Evolutionary conservation across 2,888 invertebrate species (phyloP).

Genomic region (Coenonympha arcania): DNA sequence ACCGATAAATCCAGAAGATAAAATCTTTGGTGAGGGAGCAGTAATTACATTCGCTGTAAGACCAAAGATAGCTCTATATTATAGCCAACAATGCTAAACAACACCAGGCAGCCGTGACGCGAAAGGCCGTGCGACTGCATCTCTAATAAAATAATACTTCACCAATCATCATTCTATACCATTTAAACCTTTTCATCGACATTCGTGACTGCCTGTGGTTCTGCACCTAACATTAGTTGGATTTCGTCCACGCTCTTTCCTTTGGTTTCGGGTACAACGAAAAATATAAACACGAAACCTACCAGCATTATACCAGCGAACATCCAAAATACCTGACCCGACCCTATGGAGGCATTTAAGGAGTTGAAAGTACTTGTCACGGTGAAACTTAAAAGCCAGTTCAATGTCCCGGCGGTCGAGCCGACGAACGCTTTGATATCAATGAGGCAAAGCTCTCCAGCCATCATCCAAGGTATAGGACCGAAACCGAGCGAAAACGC

Average conservation of each 20-base stretch:
- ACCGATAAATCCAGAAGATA: slow-evolving; percentile 28
- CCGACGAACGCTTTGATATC: slow-evolving; percentile 85
- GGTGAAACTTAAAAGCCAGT: slow-evolving; percentile 86
- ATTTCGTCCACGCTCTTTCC: slow-evolving; percentile 81
- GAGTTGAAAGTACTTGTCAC: slow-evolving; percentile 83
- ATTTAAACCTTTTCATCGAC: slow-evolving; percentile 52
- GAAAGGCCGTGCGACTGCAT: too few relatives aligned
- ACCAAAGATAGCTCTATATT: slow-evolving; percentile 34
- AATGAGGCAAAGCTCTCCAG: slow-evolving; percentile 84
- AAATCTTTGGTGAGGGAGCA: slow-evolving; percentile 53
- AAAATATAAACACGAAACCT: slow-evolving; percentile 79
- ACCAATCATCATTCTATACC: slow-evolving; percentile 56
- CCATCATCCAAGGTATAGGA: slow-evolving; percentile 91
- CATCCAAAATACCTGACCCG: slow-evolving; percentile 81
- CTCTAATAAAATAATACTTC: slow-evolving; percentile 44
- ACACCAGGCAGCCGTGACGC: too few relatives aligned
- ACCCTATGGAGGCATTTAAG: slow-evolving; percentile 71
- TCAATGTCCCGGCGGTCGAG: slow-evolving; percentile 85
- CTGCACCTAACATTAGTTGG: slow-evolving; percentile 65
- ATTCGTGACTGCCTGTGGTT: slow-evolving; percentile 37
- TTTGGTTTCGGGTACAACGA: slow-evolving; percentile 79
- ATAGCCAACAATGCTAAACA: slow-evolving; percentile 28
- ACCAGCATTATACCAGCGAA: slow-evolving; percentile 79
- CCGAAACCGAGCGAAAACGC: slow-evolving; percentile 89
- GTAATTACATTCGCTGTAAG: slow-evolving; percentile 29